Base-by-base conservation (phyloP, 1,140 invertebrate species). In the Drosophila nasuta region DNA sequence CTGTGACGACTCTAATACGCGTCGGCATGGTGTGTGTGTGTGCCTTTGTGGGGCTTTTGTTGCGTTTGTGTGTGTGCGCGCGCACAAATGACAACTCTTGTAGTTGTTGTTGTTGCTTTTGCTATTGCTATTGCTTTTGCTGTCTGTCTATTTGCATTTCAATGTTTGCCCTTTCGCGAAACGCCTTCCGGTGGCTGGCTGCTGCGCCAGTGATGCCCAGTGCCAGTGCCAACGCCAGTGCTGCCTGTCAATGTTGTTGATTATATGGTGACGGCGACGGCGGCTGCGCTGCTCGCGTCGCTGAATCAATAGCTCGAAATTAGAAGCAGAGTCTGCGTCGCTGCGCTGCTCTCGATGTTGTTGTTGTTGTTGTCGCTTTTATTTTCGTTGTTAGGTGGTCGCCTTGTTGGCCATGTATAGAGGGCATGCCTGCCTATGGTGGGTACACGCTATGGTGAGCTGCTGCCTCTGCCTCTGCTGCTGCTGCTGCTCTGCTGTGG, bases 281-380 rank as follows among this genome's bases (percentile, higher is more conserved):
- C 62, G 48, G 28, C 63, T 30, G 46, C 33, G 51, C 62, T 72
- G 54, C 35, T 35, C 41, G 51, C 48, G 38, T 43, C 30, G 63
- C 57, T 80, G 81, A 83, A 83, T 83, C 81, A 82, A 82, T 82
- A 82, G 81, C 68, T 81, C 25, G 51, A 81, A 85, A 78, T 81
- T 85, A 86, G 82, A 85, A 78, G 46, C 28, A 73, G 48, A 63
- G 20, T 38, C 10, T 38, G 35, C 10, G 6, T 38, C 35, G 35
- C 8, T 38, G 7, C 11, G 35, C 7, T 43, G 49, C n/a, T 25
- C 20, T 25, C 20, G 20, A 4, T 25, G 64, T 46, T 78, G 60
- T 45, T 38, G n/a, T 45, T 38, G n/a, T 15, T 17, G 30, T 25
- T 49, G 60, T 65, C 52, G n/a, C 46, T 63, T 45, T 20, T 71